Conservation (phyloP, 2,113 vertebrate genomes). For the Chelonoidis abingdonii region DNA sequence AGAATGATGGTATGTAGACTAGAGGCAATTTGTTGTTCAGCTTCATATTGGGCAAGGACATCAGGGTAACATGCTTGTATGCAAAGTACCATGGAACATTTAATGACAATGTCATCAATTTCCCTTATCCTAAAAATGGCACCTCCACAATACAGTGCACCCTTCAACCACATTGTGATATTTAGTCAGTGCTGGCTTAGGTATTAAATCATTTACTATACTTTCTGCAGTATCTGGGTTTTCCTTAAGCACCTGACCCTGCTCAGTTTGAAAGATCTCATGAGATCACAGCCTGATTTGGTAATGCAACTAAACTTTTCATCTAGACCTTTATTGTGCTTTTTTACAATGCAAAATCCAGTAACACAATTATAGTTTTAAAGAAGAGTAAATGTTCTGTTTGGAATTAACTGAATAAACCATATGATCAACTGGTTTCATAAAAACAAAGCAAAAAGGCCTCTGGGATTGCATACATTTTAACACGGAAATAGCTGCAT, state of each 20-base stretch:
- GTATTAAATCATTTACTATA: neutral
- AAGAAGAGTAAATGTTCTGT: neutral
- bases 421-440: neutral
- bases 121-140: no score
- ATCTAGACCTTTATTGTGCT: constrained; percentile 7
- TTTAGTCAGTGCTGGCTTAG: neutral
- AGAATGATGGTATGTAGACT: neutral
- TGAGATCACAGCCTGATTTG: constrained; percentile 36
- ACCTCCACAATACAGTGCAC: no score
- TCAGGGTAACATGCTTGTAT: neutral
- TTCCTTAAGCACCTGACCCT: constrained; percentile 51
- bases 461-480: neutral
- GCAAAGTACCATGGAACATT: no score
- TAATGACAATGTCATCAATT: no score
- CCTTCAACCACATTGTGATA: neutral
- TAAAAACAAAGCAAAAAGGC: neutral
- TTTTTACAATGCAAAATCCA: neutral
- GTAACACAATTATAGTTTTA: constrained; percentile 22
- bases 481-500: neutral
- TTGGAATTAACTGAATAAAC: neutral
- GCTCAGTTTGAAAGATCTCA: constrained; percentile 42
- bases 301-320: constrained; percentile 37
- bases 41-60: neutral
- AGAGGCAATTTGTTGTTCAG: neutral
- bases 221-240: neutral